Evolutionary conservation across 2,113 vertebrate species (phyloP), one percentile per base, ranked within the genome.

Genomic region (Quiscalus mexicanus): DNA sequence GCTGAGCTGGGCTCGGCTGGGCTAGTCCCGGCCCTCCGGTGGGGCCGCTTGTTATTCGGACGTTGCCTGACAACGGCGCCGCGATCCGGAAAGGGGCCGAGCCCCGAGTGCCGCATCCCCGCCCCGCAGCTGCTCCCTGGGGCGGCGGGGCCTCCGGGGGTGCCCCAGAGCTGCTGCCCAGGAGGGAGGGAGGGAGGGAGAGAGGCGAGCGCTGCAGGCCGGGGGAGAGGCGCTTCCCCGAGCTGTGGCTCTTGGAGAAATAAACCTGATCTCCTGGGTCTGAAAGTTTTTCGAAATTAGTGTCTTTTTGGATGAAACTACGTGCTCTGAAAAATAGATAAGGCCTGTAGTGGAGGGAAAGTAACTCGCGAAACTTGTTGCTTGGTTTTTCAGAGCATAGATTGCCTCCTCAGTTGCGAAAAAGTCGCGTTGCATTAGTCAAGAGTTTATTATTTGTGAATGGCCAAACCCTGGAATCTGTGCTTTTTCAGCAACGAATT

Each of bases 51-150:
- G 80, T 83, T 91, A 80, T 64, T 67, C 44, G 58, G 84, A 53
- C 42, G 92, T 93, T 96, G 95, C 94, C 63, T 93, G 13, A 84
- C 92, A 77, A 94, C 94, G 81, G 81, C n/a, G 59, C 33, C 35
- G 78, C 58, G 10, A 18, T 45, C 28, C 71, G 49, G 70, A 59
- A 74, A 79, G 83, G 74, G 42, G 56, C 93, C 30, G 94, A 70
- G 70, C 65, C 17, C 53, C 18, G 12, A 11, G 39, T 7, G 56
- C 15, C 19, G 24, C 44, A 24, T 67, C 31, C 28, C 22, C 7
- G 47, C 37, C 35, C 70, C 28, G 73, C 15, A 4, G 64, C 64
- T 53, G 64, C 33, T 69, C 63, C 16, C 20, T 0, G 25, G 10
- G 13, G 22, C 16, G 9, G 11, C 12, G 23, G 42, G 45, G 60